Conservation (phyloP, 2,888 invertebrate species). For the Zaprionus obscuricornis region DNA sequence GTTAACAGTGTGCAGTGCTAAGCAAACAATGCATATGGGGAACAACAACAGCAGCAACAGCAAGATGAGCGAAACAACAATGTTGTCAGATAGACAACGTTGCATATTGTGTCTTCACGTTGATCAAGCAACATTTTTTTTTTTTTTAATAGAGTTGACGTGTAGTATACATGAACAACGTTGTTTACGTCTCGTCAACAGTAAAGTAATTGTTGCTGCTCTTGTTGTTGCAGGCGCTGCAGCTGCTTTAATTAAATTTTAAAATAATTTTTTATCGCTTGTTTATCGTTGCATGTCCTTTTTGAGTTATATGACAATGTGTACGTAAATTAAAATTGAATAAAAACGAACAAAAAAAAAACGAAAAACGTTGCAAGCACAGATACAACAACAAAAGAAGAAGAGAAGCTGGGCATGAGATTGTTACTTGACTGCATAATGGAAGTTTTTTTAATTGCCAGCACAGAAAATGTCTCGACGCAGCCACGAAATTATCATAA, state of each 20-base stretch:
- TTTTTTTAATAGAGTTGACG: slow-evolving; percentile 75
- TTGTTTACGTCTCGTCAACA: slow-evolving; percentile 74
- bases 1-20: slow-evolving; percentile 42
- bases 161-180: slow-evolving; percentile 59
- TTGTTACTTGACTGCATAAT: slow-evolving; percentile 62
- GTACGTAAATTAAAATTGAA: slow-evolving; percentile 72
- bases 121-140: slow-evolving; percentile 73
- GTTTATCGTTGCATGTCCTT: slow-evolving; percentile 62
- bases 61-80: too few species aligned
- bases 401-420: slow-evolving; percentile 35
- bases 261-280: slow-evolving; percentile 73
- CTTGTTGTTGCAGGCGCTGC: slow-evolving; percentile 20
- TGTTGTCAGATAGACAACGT: too few species aligned
- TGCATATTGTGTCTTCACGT: slow-evolving; percentile 53
- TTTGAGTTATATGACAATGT: slow-evolving; percentile 67
- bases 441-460: slow-evolving; percentile 73
- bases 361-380: slow-evolving; percentile 36
- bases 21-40: slow-evolving; percentile 48
- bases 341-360: too few species aligned
- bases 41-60: slow-evolving; percentile 22
- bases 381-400: slow-evolving; percentile 6
- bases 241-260: slow-evolving; percentile 75
- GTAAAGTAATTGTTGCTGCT: slow-evolving; percentile 45
- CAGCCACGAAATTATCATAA: slow-evolving; percentile 65
- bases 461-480: slow-evolving; percentile 49